A percentile compares a stretch with the other conserved stretches of the same genome.
Evolutionary conservation across 2,797 vertebrate genomes (phyloP).

Genomic region (Danio tinwini): DNA sequence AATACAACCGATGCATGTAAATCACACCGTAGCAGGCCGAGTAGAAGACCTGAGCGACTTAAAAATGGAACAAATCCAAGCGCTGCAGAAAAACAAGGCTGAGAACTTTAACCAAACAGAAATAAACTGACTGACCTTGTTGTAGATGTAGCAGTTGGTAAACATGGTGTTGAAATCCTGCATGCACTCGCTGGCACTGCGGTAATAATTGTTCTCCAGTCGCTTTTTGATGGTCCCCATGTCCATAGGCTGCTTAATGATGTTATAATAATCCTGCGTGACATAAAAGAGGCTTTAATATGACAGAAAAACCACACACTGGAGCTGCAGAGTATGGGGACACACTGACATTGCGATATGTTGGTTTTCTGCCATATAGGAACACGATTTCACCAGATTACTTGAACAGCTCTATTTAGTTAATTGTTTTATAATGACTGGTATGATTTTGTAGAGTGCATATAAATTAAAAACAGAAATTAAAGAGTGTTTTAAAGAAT

Average conservation of each 20-base stretch:
- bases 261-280: slow-evolving; percentile 92
- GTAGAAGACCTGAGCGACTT: not conserved
- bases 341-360: no score
- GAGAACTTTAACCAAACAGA: not conserved
- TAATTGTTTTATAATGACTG: no score
- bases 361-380: no score
- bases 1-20: not conserved
- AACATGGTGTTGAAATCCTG: slow-evolving; percentile 99
- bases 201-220: slow-evolving; percentile 90
- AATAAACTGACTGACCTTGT: slow-evolving; percentile 81
- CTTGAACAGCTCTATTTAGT: no score
- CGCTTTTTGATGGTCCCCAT: slow-evolving; percentile 94
- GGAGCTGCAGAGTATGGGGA: no score
- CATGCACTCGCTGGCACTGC: slow-evolving; percentile 91
- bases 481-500: no score
- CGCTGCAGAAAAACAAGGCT: not conserved
- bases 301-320: not conserved
- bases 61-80: not conserved
- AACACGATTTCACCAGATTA: no score
- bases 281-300: not conserved
- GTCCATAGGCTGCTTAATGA: slow-evolving; percentile 96
- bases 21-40: not conserved
- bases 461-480: no score
- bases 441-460: no score
- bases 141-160: slow-evolving; percentile 97